Evolutionary conservation across 2,888 invertebrate genomes (phyloP).

Genomic region (Erpobdella octoculata): DNA sequence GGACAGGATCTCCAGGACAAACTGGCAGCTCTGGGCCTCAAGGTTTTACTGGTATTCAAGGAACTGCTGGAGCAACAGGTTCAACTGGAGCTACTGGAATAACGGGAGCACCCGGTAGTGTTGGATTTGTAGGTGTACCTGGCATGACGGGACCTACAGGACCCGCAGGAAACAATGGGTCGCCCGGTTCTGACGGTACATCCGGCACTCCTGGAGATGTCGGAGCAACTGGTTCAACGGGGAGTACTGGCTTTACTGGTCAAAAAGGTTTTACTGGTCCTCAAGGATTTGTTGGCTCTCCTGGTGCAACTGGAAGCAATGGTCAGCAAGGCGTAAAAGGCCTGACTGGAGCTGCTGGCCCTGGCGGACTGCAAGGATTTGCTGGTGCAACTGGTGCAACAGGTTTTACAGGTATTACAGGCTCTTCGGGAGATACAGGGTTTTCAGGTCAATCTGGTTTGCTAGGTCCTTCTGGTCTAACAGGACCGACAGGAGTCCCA

Average conservation of each 20-base stretch:
- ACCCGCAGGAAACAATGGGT: slow-evolving; percentile 13
- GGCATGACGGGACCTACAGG: background rate
- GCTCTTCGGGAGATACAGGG: no score
- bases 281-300: slow-evolving; percentile 22
- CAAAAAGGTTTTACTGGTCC: slow-evolving; percentile 16
- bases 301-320: slow-evolving; percentile 27
- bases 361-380: slow-evolving; percentile 40
- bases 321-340: slow-evolving; percentile 33
- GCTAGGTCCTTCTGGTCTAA: background rate
- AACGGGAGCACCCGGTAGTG: slow-evolving; percentile 3
- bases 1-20: slow-evolving; percentile 14
- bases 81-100: slow-evolving; percentile 20
- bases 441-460: no score
- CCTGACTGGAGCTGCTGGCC: slow-evolving; percentile 11
- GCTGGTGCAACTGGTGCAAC: slow-evolving; percentile 39
- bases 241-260: slow-evolving; percentile 9
- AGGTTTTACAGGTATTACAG: no score
- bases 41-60: slow-evolving; percentile 25
- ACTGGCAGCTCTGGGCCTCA: slow-evolving; percentile 25
- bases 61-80: slow-evolving; percentile 26
- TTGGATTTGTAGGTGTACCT: background rate
- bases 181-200: slow-evolving; percentile 6
- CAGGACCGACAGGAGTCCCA: background rate
- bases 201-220: background rate
- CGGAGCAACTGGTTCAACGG: slow-evolving; percentile 5